A percentile compares a stretch with the other conserved stretches of the same genome.
Conservation (phyloP, 2,113 vertebrate genomes). For the Brachypodius melanocephalos region DNA sequence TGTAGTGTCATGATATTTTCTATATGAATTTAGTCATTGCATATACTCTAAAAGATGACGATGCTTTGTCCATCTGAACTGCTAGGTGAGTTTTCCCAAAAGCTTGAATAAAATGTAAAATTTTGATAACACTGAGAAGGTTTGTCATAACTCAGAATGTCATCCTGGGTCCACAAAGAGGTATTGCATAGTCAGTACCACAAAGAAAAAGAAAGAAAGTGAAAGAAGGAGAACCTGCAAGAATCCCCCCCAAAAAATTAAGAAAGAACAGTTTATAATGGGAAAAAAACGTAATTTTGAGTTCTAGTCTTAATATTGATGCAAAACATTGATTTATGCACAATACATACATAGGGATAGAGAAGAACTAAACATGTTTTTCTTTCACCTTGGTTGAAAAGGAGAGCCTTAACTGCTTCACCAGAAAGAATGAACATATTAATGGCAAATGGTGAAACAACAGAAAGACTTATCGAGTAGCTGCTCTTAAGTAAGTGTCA, state of each 20-base stretch:
- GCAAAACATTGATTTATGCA: neutral
- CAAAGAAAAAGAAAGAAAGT: neutral
- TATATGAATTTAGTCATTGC: neutral
- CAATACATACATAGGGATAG: neutral
- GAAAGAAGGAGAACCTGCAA: accelerated
- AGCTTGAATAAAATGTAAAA: neutral
- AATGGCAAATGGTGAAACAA: neutral
- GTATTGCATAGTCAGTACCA: neutral
- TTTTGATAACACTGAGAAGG: neutral
- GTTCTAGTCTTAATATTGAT: neutral
- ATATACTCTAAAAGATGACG: neutral
- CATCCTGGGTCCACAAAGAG: neutral
- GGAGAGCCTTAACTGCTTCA: neutral
- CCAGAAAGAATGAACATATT: neutral
- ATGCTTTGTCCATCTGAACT: neutral
- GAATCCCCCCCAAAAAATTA: neutral
- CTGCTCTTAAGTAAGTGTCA: neutral
- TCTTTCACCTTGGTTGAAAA: neutral
- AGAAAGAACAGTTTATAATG: neutral
- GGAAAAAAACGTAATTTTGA: neutral
- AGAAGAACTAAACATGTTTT: neutral
- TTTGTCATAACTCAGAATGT: neutral
- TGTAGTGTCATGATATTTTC: neutral
- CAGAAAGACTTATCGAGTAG: neutral
- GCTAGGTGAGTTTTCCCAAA: neutral